Evolutionary conservation across 2,888 invertebrate genomes (phyloP), one percentile per base, ranked within the genome.

Genomic region (Plagiodera versicolora): DNA sequence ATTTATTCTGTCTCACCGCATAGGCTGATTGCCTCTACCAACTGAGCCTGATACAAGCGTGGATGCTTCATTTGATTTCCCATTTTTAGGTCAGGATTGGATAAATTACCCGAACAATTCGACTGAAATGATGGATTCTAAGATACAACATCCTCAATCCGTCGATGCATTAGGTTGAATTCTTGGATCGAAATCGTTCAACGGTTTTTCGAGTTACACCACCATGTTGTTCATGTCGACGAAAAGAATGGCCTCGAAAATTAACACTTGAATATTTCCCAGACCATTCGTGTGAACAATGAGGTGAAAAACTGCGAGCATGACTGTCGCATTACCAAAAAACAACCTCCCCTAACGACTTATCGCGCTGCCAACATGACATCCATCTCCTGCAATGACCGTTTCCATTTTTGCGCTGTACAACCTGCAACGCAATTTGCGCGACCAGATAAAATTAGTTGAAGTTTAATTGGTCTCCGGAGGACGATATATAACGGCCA

Each of bases 361-460:
- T 6, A 39, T 39, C 39, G n/a, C 14, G 39, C 39, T 39, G 39
- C 39, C 39, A 16, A 30, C 24, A 8, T 24, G 44, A 28, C 46
- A 56, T 55, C 55, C 47, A 48, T 52, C 46, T 51, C 50, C 17
- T 20, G 55, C 58, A 56, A 59, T 61, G 58, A 56, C 61, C 61
- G 50, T 58, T 51, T 55, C 58, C 63, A 64, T 64, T 67, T 67
- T 67, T 62, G 57, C 59, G 51, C 58, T 49, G 56, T 63, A 64
- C 64, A 64, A 63, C 56, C 63, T 60, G 59, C 61, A 60, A 44
- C 64, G 68, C 64, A 68, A 67, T 68, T 67, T 65, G 67, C 67
- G 56, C 61, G 59, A 62, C 67, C 67, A 67, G 71, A 71, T 72
- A 71, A 72, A 72, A 72, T 73, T 72, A 73, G 72, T 69, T 71